Evolutionary conservation across 2,888 invertebrate species (phyloP), one percentile per base, ranked within the genome.

Genomic region (Pterobdella sp.): DNA sequence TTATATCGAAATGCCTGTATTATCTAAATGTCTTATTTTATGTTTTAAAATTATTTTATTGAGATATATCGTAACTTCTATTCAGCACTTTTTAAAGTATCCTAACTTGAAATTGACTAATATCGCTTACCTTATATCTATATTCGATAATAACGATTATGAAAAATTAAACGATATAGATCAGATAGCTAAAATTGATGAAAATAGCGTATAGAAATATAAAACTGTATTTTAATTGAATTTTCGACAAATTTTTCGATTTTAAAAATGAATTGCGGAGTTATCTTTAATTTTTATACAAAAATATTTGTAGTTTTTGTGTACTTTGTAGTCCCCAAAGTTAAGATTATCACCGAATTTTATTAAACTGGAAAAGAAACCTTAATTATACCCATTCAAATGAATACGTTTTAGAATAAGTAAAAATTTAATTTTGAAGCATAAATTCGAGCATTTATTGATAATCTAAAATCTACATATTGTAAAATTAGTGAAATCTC

Each of bases 271-370:
- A 42, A 42, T 42, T 42, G 49, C 22, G 22, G 49, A 42, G 22
- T 42, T 14, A 42, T 42, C 10, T 42, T 42, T 42, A 14, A 42
- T 42, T 42, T 42, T 14, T 42, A 22, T 3, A 18, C 26, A 56
- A 56, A 56, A 56, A 56, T 56, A 56, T 56, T 26, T 56, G 60
- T 56, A 56, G 60, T 56, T 56, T 56, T 56, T 56, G 60, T 56
- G 60, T 56, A 56, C 60, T 56, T 56, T 56, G 60, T 56, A 56
- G 60, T 56, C 60, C 60, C n/a, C 60, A 3, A 56, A 56, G 60
- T 56, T 56, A 56, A 56, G 60, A 56, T 56, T 56, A 56, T 56
- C 60, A n/a, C 60, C 4, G 60, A 56, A 3, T 56, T 3, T 18
- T 42, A 42, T 42, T 42, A 14, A 42, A 42, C 42, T 14, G 18